These are phyloP conservation scores for Drosophila rhopaloa DNA, from an alignment of 1,140 invertebrate genomes.

Conservation along the genomic window DNA sequence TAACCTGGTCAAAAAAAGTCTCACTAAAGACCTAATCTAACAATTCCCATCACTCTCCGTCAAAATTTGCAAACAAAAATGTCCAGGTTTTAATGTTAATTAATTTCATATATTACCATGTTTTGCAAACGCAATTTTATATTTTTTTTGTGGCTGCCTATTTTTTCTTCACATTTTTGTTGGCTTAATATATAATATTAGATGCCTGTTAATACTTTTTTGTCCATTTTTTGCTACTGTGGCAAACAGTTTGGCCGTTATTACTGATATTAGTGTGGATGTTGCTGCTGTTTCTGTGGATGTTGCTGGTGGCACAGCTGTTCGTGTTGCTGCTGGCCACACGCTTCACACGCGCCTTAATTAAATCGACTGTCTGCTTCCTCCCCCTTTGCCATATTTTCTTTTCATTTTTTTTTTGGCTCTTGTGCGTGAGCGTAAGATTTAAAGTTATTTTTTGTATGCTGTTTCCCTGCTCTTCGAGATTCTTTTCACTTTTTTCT, in stretches of 20 bases:
- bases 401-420: conserved; percentile 10
- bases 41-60: too few relatives aligned
- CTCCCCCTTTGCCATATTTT: conserved; percentile 5
- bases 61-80: too few relatives aligned
- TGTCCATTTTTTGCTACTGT: too few relatives aligned
- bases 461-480: conserved; percentile 11
- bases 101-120: too few relatives aligned
- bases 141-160: too few relatives aligned
- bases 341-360: conserved; percentile 36
- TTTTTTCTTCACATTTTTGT: too few relatives aligned
- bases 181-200: too few relatives aligned
- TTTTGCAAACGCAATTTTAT: too few relatives aligned
- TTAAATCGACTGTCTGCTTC: conserved; percentile 29
- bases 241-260: neutral
- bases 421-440: conserved; percentile 50
- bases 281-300: neutral
- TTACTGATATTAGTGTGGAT: neutral
- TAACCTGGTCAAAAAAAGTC: neutral
- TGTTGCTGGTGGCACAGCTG: conserved; percentile 1
- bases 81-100: too few relatives aligned
- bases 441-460: conserved; percentile 34
- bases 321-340: conserved; percentile 6
- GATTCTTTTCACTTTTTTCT: conserved; percentile 60
- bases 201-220: too few relatives aligned
- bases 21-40: neutral